Base-by-base conservation (phyloP, 2,888 invertebrate genomes). In the Lapara coniferarum region DNA sequence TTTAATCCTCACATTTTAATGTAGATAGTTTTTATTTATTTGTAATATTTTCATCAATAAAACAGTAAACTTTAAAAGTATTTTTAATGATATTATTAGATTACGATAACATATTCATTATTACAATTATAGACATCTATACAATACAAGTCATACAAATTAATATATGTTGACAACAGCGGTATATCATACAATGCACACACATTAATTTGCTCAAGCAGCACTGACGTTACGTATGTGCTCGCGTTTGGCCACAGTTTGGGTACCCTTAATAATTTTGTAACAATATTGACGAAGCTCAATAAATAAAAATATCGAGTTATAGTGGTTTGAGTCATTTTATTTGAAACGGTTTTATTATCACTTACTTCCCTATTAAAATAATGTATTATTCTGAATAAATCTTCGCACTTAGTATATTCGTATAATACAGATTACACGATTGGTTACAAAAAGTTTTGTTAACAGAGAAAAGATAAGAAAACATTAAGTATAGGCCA, bases 91-190 rank as follows among this genome's bases (percentile, higher is more conserved):
- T 13, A 63, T 49, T 7, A 49, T 46, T 63, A 49, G 63, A 49
- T 63, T 63, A 63, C 5, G 12, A 16, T 63, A 63, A 49, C 49
- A 19, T 46, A 63, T 63, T 63, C 63, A 49, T 63, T 63, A 46
- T 16, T 59, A 37, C 8, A 7, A 63, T 63, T 63, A 63, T 16
- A 63, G 52, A 53, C 56, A 56, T 67, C 16, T 56, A 46, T 55
- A 55, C 16, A 19, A 19, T 55, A 67, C 19, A 63, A 63, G 63
- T 63, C 63, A 19, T 63, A 63, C 5, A 59, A 63, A 63, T 63
- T n/a, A 63, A 46, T 49, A 63, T 49, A 63, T 10, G 49, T 49
- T 63, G 63, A 63, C 46, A 63, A 63, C 49, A 63, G 10, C 19
- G 49, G 19, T 19, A 37, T 37, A 37, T 37, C 37, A 37, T 59